A percentile compares a stretch with the other conserved stretches of the same genome.
Evolutionary conservation across 1,140 invertebrate species (phyloP).

Genomic region (Cotesia typhae): DNA sequence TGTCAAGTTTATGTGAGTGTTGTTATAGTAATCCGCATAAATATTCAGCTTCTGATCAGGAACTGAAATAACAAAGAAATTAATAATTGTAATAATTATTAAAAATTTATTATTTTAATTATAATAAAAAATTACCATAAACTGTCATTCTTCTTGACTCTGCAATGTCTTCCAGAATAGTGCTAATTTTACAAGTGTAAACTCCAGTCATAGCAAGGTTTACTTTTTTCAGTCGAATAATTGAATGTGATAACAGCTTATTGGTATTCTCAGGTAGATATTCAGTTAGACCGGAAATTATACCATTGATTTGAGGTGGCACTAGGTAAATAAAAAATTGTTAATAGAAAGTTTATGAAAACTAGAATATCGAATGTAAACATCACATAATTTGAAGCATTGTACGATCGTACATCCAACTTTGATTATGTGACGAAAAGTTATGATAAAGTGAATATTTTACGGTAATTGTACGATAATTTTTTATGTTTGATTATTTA

Average conservation of each 20-base stretch:
- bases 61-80: conserved; percentile 39
- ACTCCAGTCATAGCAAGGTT: conserved; percentile 76
- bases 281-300: conserved; percentile 72
- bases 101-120: conserved; percentile 20
- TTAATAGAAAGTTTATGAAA: not conserved
- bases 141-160: conserved; percentile 75
- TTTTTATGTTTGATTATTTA: too few species aligned
- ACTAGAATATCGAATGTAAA: too few species aligned
- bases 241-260: conserved; percentile 70
- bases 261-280: conserved; percentile 69
- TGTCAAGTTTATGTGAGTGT: conserved; percentile 46
- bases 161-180: conserved; percentile 74
- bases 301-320: conserved; percentile 69
- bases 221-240: conserved; percentile 73
- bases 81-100: conserved; percentile 15
- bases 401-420: too few species aligned
- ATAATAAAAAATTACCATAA: conserved; percentile 65
- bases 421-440: too few species aligned
- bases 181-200: conserved; percentile 78
- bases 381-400: too few species aligned
- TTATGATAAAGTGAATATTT: too few species aligned
- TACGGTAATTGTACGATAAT: too few species aligned
- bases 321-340: conserved; percentile 36
- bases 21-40: conserved; percentile 40
- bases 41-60: conserved; percentile 46